phyloP scores from a whole-genome alignment of 2,888 invertebrate species.

The Poecilus cupreus region DNA sequence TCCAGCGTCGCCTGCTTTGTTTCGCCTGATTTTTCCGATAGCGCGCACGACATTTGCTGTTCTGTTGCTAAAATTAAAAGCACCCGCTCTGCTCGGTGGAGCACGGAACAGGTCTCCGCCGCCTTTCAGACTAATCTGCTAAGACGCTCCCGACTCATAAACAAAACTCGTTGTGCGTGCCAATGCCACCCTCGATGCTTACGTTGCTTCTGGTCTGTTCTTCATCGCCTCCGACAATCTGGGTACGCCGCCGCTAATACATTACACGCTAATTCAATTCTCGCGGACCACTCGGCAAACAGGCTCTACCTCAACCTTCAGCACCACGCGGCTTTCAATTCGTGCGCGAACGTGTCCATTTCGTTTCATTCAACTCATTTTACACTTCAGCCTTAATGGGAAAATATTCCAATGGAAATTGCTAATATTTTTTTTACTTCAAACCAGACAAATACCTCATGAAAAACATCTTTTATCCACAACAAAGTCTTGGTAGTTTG shows the following conservation, averaged over 20 bases:
- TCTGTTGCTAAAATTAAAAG: conserved; percentile 49
- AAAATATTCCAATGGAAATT: background rate
- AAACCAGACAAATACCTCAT: too few species aligned
- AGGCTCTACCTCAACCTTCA: background rate
- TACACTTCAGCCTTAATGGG: background rate
- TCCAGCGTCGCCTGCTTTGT: conserved; percentile 13
- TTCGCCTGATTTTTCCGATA: conserved; percentile 52
- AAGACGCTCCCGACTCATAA: background rate
- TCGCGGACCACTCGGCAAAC: background rate
- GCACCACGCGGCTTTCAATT: background rate
- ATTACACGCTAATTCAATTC: conserved; percentile 21
- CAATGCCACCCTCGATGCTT: conserved; percentile 6
- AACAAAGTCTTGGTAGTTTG: background rate
- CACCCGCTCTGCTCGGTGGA: background rate
- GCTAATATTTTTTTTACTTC: too few species aligned
- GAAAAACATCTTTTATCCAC: too few species aligned
- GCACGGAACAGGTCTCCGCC: background rate
- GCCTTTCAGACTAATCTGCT: background rate
- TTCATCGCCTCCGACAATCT: background rate
- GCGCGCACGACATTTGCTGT: conserved; percentile 42
- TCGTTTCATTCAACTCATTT: background rate
- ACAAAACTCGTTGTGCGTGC: conserved; percentile 27
- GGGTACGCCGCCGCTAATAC: background rate
- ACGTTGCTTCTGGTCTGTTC: background rate
- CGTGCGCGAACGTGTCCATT: background rate